Evolutionary conservation across 1,140 invertebrate species (phyloP).

Genomic region (Popillia japonica): DNA sequence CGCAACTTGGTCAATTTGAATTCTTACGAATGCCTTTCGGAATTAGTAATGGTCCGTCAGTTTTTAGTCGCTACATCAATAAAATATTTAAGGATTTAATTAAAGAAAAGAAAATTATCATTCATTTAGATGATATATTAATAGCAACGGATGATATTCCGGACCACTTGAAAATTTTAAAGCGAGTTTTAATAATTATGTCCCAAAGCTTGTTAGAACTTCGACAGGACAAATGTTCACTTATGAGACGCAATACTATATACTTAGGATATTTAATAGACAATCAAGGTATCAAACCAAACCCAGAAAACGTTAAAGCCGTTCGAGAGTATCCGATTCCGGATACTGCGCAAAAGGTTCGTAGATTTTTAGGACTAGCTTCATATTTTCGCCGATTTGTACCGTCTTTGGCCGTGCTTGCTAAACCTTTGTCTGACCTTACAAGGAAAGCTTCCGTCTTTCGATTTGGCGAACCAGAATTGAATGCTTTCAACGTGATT

Average conservation of each 20-base stretch:
- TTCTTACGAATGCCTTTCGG: slow-evolving; percentile 48
- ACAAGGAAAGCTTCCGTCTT: no score
- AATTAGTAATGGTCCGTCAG: slow-evolving; percentile 42
- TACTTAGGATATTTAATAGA: slow-evolving; percentile 43
- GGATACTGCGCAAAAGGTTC: not conserved
- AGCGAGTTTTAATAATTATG: slow-evolving; percentile 41
- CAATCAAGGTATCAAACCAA: slow-evolving; percentile 35
- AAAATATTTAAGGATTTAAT: no score
- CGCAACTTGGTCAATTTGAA: no score
- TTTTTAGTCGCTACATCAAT: no score
- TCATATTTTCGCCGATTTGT: not conserved
- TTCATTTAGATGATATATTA: slow-evolving; percentile 40
- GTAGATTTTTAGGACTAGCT: slow-evolving; percentile 22
- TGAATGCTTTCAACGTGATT: not conserved
- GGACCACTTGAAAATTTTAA: no score
- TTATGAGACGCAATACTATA: no score
- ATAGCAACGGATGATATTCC: slow-evolving; percentile 27
- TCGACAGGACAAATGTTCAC: slow-evolving; percentile 42
- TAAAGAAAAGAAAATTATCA: no score
- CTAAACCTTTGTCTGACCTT: no score
- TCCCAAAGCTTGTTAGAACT: slow-evolving; percentile 40
- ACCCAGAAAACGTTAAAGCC: no score
- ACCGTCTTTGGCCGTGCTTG: no score
- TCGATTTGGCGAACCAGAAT: no score
- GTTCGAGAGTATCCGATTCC: no score